These are phyloP conservation scores for Abramis brama DNA, from an alignment of 2,113 vertebrate species.

Conservation along the genomic window DNA sequence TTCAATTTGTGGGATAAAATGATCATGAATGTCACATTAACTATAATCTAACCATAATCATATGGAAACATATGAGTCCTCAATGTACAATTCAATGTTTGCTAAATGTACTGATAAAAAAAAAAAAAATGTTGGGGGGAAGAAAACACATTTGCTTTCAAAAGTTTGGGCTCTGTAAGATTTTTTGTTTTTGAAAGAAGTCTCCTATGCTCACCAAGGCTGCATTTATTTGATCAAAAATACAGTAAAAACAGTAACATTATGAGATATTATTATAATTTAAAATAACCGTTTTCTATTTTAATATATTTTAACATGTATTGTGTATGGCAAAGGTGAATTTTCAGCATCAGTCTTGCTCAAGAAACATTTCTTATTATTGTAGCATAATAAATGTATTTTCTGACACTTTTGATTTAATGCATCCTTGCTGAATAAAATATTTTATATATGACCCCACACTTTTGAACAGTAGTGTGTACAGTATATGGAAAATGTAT, in stretches of 20 bases:
- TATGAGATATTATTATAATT: not conserved
- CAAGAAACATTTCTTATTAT: not conserved
- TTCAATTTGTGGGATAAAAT: not conserved
- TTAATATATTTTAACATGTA: too few species aligned
- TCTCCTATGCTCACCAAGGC: not conserved
- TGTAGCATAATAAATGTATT: not conserved
- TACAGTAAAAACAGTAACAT: not conserved
- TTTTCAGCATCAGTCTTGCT: not conserved
- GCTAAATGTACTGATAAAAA: not conserved
- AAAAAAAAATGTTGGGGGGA: not conserved
- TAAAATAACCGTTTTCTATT: too few species aligned
- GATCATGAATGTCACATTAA: conserved; percentile 10
- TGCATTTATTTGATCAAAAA: not conserved
- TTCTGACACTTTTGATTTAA: not conserved
- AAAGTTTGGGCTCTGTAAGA: not conserved
- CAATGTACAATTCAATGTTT: not conserved
- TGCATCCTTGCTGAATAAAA: not conserved
- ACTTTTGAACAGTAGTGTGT: not conserved
- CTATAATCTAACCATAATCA: conserved; percentile 14
- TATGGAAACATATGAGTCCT: not conserved
- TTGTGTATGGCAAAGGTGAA: not conserved
- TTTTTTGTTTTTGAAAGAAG: not conserved
- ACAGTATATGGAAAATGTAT: not conserved
- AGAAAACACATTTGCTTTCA: not conserved
- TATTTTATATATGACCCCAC: not conserved